A percentile compares a stretch with the other conserved stretches of the same genome.
phyloP scores from a whole-genome alignment of 2,113 vertebrate genomes.

The Xiphophorus hellerii region DNA sequence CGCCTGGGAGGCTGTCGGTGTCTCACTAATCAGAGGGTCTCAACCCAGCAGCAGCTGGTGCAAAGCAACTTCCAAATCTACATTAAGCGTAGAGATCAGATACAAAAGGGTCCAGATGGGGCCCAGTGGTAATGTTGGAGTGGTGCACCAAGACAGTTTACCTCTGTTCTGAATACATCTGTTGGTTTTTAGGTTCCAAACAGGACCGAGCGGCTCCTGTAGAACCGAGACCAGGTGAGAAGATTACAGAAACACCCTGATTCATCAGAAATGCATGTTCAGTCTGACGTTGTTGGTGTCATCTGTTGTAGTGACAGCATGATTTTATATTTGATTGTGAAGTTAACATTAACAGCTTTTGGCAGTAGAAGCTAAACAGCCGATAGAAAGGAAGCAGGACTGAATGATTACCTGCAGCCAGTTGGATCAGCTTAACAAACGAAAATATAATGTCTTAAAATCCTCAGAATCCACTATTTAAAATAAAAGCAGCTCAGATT shows the following conservation, averaged over 20 bases:
- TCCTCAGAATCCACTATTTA: neutral
- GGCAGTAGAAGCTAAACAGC: neutral
- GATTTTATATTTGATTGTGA: neutral
- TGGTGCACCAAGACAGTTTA: neutral
- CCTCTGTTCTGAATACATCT: neutral
- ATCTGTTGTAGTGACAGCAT: neutral
- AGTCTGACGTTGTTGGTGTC: neutral
- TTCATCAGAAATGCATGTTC: neutral
- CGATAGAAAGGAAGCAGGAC: neutral
- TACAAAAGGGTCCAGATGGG: too few relatives aligned
- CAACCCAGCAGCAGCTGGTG: neutral
- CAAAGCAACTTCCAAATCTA: neutral
- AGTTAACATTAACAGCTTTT: neutral
- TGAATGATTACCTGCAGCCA: neutral
- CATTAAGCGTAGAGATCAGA: neutral
- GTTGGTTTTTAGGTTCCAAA: conserved; percentile 83
- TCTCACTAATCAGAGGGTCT: neutral
- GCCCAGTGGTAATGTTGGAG: neutral
- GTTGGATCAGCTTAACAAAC: neutral
- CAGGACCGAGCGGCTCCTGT: conserved; percentile 85
- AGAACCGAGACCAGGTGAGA: conserved; percentile 95
- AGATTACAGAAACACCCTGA: conserved; percentile 43
- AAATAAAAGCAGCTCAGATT: neutral
- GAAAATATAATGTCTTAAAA: too few relatives aligned
- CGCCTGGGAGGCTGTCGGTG: conserved; percentile 28